Base-by-base conservation (phyloP, 2,113 vertebrate genomes). In the Melospiza melodia region DNA sequence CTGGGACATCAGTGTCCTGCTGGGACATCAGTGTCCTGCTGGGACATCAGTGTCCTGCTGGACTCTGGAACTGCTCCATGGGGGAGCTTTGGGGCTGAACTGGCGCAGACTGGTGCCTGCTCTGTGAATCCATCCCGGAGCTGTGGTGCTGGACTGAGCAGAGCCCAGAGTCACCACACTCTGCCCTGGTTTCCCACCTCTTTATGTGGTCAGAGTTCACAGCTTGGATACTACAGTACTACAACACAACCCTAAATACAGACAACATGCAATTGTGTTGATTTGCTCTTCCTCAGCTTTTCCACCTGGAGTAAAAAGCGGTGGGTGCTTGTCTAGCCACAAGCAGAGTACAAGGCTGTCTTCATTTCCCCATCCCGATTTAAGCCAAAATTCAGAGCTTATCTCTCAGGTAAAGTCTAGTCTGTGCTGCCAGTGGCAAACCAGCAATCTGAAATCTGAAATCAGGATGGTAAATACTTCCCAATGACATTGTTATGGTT, bases 41-140 rank as follows among this genome's bases (percentile, higher is more conserved):
- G 49, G 24, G 5, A 51, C 24, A 25, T 51, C 49, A 25, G 48
- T 12, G 6, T 37, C 23, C 75, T 72, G 39, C 51, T 83, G 37
- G 46, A 23, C 23, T 2, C 27, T 7, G 17, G 51, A 22, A 9
- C 27, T 33, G n/a, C 7, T 16, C 2, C 37, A 5, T 0, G 1
- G 33, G 28, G 24, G 10, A 63, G 19, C 1, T 83, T 22, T 73
- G 71, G 35, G 74, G 44, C 24, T 46, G 48, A 25, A 6, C 12
- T 16, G 66, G 43, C 33, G 15, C 54, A 16, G 20, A 3, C 17
- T 1, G 0, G 39, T 20, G 10, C 24, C 39, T 39, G 8, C 8
- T 82, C 31, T 43, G 43, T 3, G 7, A 27, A 33, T 33, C 52
- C 19, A 41, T 4, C 27, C 39, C 2, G 15, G 41, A 46, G 75